Conservation (phyloP, 2,113 vertebrate genomes). For the Muntiacus muntjak region DNA sequence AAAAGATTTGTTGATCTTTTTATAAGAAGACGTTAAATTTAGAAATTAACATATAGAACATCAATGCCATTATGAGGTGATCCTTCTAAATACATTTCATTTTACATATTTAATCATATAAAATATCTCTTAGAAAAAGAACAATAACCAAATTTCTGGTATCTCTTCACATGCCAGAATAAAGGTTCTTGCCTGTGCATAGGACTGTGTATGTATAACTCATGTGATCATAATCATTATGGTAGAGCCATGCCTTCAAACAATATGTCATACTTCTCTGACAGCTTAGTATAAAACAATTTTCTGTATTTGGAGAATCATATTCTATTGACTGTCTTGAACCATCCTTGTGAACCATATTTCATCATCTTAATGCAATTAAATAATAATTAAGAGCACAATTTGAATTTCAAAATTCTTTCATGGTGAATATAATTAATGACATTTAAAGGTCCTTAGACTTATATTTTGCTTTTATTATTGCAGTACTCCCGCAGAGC, state of each 20-base stretch:
- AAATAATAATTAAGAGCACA: constrained; percentile 11
- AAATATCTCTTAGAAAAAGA: neutral
- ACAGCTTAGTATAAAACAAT: neutral
- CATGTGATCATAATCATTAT: neutral
- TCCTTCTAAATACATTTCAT: neutral
- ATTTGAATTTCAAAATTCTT: constrained; percentile 28
- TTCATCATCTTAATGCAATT: constrained; percentile 29
- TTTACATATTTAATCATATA: neutral
- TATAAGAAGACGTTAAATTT: neutral
- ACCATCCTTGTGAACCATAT: neutral
- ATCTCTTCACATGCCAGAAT: neutral
- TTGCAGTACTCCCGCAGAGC: neutral
- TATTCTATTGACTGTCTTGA: neutral
- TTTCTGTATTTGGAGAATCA: neutral
- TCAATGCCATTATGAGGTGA: neutral
- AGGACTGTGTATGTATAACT: neutral
- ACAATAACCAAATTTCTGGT: neutral
- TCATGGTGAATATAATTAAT: neutral
- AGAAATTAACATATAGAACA: neutral
- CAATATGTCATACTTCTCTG: neutral
- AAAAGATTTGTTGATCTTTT: neutral
- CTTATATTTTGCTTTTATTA: neutral
- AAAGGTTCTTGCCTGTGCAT: neutral
- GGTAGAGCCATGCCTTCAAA: neutral
- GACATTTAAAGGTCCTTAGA: neutral